Evolutionary conservation across 2,113 vertebrate genomes (phyloP), one percentile per base, ranked within the genome.

Genomic region (Orycteropus afer): DNA sequence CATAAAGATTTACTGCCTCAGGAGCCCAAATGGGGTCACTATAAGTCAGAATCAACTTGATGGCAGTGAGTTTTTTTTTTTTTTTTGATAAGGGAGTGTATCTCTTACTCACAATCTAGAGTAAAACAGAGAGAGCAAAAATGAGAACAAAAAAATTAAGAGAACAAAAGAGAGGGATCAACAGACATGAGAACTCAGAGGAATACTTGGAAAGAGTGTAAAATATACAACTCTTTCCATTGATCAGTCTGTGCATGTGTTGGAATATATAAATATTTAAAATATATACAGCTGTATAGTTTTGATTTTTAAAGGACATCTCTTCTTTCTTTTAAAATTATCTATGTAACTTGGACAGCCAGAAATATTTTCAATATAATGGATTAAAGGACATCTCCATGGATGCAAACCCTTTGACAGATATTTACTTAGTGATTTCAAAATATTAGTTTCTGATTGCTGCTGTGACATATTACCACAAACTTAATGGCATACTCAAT

Each of bases 301-400:
- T 84, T 76, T 25, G 6, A 69, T 17, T 77, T 80, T 51, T 73
- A 22, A 45, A 91, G 14, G 40, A 84, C 22, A 45, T 7, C 86
- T 61, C 14, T 51, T 29, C 51, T 71, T 71, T 77, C 17, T 61
- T 87, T 69, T 18, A 40, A 86, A 89, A 29, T 34, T 86, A 59
- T 0, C 23, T 12, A 12, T 81, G 12, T 49, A 47, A 82, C 18
- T 1, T 57, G 15, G 34, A 29, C 69, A 86, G 37, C 27, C 59
- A 85, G 29, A 89, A 83, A 47, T 40, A 87, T 10, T 90, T 95
- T 69, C 15, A 61, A 42, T 69, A 63, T 22, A 34, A n/a, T 1
- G 53, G 12, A 32, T 22, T 7, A 87, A 78, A 86, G 22, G 17
- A 77, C 10, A 73, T 29, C 40, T 55, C 47, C 40, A 49, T 1